Conservation (phyloP, 2,888 invertebrate genomes). For the Ennomos erosarius region DNA sequence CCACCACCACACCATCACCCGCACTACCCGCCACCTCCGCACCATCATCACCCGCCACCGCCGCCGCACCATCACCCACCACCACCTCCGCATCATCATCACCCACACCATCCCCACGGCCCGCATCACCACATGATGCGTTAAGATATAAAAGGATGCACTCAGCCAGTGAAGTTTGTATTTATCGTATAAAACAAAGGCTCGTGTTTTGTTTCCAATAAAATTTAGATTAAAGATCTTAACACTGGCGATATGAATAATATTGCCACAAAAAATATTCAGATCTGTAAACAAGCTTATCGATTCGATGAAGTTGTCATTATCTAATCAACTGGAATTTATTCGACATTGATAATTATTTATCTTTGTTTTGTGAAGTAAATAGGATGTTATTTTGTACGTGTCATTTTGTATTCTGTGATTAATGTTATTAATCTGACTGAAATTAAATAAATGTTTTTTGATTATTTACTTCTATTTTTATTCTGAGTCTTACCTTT, state of each 20-base stretch:
- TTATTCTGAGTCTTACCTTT: too few species aligned
- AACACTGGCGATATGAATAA: neutral
- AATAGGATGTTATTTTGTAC: slow-evolving; percentile 1
- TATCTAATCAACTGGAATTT: slow-evolving; percentile 26
- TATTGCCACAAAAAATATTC: slow-evolving; percentile 10
- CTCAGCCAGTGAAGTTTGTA: neutral
- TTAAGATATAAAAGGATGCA: slow-evolving; percentile 1
- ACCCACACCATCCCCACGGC: slow-evolving; percentile 34
- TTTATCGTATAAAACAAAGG: too few species aligned
- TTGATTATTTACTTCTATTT: neutral
- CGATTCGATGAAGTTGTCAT: slow-evolving; percentile 18
- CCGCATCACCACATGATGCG: slow-evolving; percentile 29
- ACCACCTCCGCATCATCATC: slow-evolving; percentile 27
- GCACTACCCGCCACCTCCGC: slow-evolving; percentile 30
- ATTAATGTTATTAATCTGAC: neutral
- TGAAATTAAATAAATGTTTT: neutral
- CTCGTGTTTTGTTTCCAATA: too few species aligned
- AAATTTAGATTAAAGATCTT: neutral
- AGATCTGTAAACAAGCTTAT: slow-evolving; percentile 30
- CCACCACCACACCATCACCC: slow-evolving; percentile 32
- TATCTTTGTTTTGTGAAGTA: slow-evolving; percentile 2
- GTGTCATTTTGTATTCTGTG: slow-evolving; percentile 6
- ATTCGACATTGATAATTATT: slow-evolving; percentile 11
- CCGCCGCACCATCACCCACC: slow-evolving; percentile 38
- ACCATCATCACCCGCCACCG: slow-evolving; percentile 31